Conservation (phyloP, 1,140 invertebrate genomes). For the Papilio helenus region DNA sequence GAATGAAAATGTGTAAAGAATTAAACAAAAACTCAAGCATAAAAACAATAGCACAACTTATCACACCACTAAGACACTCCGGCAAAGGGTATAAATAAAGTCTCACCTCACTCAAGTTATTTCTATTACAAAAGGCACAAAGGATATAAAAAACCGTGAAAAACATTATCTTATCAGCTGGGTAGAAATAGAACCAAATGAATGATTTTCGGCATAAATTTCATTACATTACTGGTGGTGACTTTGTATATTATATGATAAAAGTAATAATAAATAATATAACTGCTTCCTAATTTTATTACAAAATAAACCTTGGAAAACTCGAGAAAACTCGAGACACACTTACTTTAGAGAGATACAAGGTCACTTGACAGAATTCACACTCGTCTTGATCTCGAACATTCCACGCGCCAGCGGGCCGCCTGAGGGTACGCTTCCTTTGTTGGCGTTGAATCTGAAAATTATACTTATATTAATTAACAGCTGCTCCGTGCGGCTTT, state of each 20-base stretch:
- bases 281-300: not conserved
- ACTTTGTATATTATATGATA: too few relatives aligned
- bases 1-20: not conserved
- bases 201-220: too few relatives aligned
- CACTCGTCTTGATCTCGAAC: constrained; percentile 55
- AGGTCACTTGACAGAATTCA: constrained; percentile 53
- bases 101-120: too few relatives aligned
- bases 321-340: not conserved
- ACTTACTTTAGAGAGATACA: constrained; percentile 57
- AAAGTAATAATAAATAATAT: too few relatives aligned
- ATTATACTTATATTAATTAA: not conserved
- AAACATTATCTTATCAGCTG: too few relatives aligned
- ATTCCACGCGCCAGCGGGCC: constrained; percentile 48
- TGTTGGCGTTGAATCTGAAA: not conserved
- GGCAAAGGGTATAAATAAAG: too few relatives aligned
- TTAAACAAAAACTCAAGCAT: not conserved
- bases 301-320: not conserved
- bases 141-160: too few relatives aligned
- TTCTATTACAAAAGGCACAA: too few relatives aligned
- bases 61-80: not conserved
- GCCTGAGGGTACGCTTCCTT: constrained; percentile 30
- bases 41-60: not conserved
- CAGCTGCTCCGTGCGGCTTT: not conserved
- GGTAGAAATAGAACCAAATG: too few relatives aligned
- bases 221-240: too few relatives aligned